Base-by-base conservation (phyloP, 2,797 vertebrate genomes). In the Centroberyx gerrardi region DNA sequence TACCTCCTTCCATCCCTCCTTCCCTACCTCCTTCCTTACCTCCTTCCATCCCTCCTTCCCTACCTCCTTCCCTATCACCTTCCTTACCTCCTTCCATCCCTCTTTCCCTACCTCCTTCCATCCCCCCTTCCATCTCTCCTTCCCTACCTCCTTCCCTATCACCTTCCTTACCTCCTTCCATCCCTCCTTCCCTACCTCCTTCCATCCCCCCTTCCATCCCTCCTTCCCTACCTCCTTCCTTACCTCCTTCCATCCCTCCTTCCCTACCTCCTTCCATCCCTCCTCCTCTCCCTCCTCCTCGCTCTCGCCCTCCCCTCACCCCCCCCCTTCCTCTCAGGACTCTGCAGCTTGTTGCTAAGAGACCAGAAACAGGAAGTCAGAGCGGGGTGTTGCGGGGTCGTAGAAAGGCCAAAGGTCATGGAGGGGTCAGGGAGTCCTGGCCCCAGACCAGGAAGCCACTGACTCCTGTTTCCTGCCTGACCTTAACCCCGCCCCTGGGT, bases 351-450 rank as follows among this genome's bases (percentile, higher is more conserved):
- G 77, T 85, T 55, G 63, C 86, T 42, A 84, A 61, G 75, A 76
- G 72, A 70, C 65, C 76, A 56, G 13, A 15, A n/a, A 62, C 46
- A 56, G 18, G 14, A n/a, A 62, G 61, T 44, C 27, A 44, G 42
- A 15, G 4, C 18, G 66, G n/a, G n/a, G 65, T 83, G 61, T 44
- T 90, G 8, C 64, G 84, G 8, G 72, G 75, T 17, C 27, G 0
- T 18, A 79, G 36, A 22, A 87, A 68, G 71, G 44, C 74, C 61
- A 85, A 49, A 85, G 78, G 59, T 82, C 80, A 53, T 0, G 10
- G 4, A 7, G 40, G 36, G 0, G 5, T 77, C 55, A 87, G 89
- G 36, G 86, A 85, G n/a, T 91, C 89, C 2, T 91, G 91, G 89
- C 91, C 90, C 0, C 29, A 74, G 0, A 3, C 81, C 0, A 13